Base-by-base conservation (phyloP, 2,797 vertebrate species). In the Bovichtus variegatus region DNA sequence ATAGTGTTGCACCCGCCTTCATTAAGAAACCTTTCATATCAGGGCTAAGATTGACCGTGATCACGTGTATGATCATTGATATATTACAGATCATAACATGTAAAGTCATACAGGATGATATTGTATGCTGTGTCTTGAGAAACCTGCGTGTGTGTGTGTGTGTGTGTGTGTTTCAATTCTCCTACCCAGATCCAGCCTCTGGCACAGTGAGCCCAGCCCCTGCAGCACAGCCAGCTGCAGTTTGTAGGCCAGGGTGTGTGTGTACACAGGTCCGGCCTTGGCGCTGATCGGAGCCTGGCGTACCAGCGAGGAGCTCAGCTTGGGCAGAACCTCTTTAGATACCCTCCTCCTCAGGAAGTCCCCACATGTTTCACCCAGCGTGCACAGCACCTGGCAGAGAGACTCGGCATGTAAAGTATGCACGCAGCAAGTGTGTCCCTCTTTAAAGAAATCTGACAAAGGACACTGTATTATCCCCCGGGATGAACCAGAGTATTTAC, bases 331-430 rank as follows among this genome's bases (percentile, higher is more conserved):
- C 3, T 98, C 97, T 84, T 95, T 98, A 80, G 96, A 97, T 79
- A 99, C 97, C 5, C 97, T 95, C 36, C 89, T 95, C 80, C 96
- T 93, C 67, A 99, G 91, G 80, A 99, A 99, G 85, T 99, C 97
- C 0, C 97, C 96, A 9, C 97, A 97, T 0, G 74, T 89, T 31
- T 95, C 92, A 58, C 96, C 97, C 80, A 99, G 87, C 0, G 95
- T 96, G 43, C 95, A 95, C 69, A 99, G 92, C 86, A 97, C 96
- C 98, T 99, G 87, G 6, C 19, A 54, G 58, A 50, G 40, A 82
- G 29, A 80, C 18, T 16, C 19, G 11, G 57, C 0, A 23, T 57
- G 62, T 0, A 6, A 64, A 5, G 23, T 23, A 25, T 0, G 18
- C 8, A 64, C 0, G 4, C 43, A 49, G 66, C 1, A 23, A 6